These are phyloP conservation scores for Ammodytes marinus DNA, from an alignment of 2,113 vertebrate species.

Conservation along the genomic window DNA sequence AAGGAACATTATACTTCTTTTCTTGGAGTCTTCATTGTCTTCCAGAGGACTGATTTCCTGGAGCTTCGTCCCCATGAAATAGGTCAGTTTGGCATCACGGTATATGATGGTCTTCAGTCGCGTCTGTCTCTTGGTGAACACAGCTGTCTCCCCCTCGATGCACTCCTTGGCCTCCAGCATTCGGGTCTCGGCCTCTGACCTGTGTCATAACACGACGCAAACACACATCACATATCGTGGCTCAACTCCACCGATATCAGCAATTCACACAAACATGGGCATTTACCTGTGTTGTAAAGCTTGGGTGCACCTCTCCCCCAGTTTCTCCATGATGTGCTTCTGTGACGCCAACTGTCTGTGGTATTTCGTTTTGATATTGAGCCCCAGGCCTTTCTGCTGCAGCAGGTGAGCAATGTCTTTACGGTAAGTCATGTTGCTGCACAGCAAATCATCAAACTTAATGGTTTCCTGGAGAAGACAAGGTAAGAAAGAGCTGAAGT, in stretches of 20 bases:
- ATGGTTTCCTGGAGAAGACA: not conserved
- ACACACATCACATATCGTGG: not conserved
- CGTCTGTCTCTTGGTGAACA: not conserved
- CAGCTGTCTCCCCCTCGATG: not conserved
- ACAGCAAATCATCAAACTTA: not conserved
- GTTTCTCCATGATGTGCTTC: not conserved
- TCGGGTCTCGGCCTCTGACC: not conserved
- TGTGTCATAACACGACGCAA: not conserved
- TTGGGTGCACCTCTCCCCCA: not conserved
- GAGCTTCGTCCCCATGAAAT: slow-evolving; percentile 9
- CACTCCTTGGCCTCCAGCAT: not conserved
- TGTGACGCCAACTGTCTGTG: not conserved
- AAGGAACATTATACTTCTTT: not conserved
- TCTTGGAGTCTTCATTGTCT: slow-evolving; percentile 4
- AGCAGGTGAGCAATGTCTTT: slow-evolving; percentile 4
- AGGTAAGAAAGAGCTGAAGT: not conserved
- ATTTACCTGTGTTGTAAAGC: not conserved
- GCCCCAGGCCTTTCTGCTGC: not conserved
- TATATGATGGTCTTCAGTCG: not conserved
- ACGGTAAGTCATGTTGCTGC: not conserved
- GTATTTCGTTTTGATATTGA: not conserved
- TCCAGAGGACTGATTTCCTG: not conserved
- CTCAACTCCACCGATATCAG: not conserved
- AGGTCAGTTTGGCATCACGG: not conserved
- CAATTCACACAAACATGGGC: not conserved